Evolutionary conservation across 2,888 invertebrate genomes (phyloP), one percentile per base, ranked within the genome.

Genomic region (Harpalus rufipes): DNA sequence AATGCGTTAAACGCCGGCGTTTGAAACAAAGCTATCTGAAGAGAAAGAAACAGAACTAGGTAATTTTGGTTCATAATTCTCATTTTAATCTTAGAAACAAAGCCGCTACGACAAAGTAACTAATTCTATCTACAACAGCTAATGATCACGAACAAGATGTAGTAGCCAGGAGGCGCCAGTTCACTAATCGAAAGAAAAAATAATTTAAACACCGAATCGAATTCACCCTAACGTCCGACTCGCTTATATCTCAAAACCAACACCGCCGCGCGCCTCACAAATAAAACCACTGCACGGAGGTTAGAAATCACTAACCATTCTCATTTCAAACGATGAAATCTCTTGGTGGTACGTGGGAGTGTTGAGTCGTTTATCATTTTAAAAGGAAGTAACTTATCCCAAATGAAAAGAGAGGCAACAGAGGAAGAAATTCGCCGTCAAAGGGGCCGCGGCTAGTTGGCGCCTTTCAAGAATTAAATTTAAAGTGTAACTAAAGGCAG

Each of bases 381-480:
- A 84, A 83, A 84, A 84, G 84, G 84, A 84, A 84, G 84, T 84
- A 84, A 84, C 84, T 84, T 84, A 84, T 84, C 76, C 84, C 84
- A 78, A 78, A 84, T 82, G 56, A 72, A 72, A 78, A 56, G 56
- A 41, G 59, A 61, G 76, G 21, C 18, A 59, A 51, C 44, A 51
- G 44, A 63, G 76, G 74, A 83, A 78, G 84, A 84, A 84, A 78
- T 84, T 76, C 51, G 72, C 72, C 56, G 68, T 86, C 86, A 87
- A 87, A 86, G 87, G 80, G 81, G 81, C 87, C 86, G 87, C 87
- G 76, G 61, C 84, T 84, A 76, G 84, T 87, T 87, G 88, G 88
- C 88, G 88, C 88, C 88, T 88, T 86, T 78, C 85, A 86, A 86
- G 87, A 87, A 87, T 86, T 86, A 86, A 86, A 86, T 87, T 87